Conservation (phyloP, 1,140 invertebrate species). For the Triops longicaudatus region DNA sequence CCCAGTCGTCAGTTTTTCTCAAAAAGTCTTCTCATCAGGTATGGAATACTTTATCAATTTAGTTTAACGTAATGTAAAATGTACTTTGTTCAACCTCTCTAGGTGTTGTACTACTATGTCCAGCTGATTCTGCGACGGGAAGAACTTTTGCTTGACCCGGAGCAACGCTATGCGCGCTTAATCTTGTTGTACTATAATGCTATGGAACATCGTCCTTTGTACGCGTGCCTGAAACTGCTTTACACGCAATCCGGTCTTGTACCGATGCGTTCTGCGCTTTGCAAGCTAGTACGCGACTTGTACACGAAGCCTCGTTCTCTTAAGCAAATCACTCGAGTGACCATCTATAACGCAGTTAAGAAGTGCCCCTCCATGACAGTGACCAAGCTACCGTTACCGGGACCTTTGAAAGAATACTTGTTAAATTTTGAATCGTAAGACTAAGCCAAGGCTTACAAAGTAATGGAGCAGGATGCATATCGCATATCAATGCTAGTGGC, state of each 20-base stretch:
- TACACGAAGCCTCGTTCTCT: conserved; percentile 53
- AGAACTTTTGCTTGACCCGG: conserved; percentile 51
- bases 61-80: background rate
- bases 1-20: conserved; percentile 48
- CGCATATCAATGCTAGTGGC: background rate
- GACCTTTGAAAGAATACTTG: conserved; percentile 57
- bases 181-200: conserved; percentile 56
- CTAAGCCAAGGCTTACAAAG: background rate
- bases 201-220: conserved; percentile 53
- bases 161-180: conserved; percentile 52
- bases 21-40: conserved; percentile 54
- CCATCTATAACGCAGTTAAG: conserved; percentile 53
- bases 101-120: conserved; percentile 54
- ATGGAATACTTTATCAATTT: conserved; percentile 26
- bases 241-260: conserved; percentile 56
- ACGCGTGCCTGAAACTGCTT: conserved; percentile 46
- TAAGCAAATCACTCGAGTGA: conserved; percentile 54
- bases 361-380: conserved; percentile 52
- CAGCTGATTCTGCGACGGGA: conserved; percentile 57
- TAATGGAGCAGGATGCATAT: background rate
- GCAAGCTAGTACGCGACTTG: conserved; percentile 49
- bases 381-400: conserved; percentile 56
- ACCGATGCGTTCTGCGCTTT: conserved; percentile 52
- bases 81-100: conserved; percentile 20
- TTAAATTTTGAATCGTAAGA: conserved; percentile 50